phyloP scores from a whole-genome alignment of 2,888 invertebrate species.

The Exephanes ischioxanthus region DNA sequence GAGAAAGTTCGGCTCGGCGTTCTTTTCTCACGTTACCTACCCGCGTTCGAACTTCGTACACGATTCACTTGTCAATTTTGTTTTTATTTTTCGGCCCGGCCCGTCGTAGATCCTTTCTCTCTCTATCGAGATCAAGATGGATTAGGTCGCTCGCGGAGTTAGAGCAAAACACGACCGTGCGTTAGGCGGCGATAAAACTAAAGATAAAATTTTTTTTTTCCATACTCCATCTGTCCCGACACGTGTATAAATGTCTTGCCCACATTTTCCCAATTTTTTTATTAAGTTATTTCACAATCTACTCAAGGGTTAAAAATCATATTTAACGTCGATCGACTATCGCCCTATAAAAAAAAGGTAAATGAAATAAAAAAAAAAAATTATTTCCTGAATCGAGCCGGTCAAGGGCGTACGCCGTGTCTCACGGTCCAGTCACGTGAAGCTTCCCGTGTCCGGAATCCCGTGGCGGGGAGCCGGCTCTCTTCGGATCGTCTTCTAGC shows the following conservation, averaged over 20 bases:
- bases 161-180: not conserved
- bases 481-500: constrained; percentile 51
- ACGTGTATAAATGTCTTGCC: not conserved
- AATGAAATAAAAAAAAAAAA: not conserved
- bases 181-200: constrained; percentile 15
- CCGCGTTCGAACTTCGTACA: constrained; percentile 48
- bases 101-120: constrained; percentile 56
- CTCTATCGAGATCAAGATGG: constrained; percentile 49
- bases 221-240: not conserved
- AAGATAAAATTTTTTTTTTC: not conserved
- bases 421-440: constrained; percentile 13
- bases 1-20: constrained; percentile 67
- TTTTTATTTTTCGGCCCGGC: constrained; percentile 13
- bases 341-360: not conserved
- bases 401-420: constrained; percentile 7
- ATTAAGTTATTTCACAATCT: not conserved
- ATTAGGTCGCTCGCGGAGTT: constrained; percentile 28
- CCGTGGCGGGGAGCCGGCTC: not conserved
- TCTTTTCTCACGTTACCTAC: constrained; percentile 58
- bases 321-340: no score
- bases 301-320: no score
- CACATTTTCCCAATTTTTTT: not conserved
- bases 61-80: constrained; percentile 45
- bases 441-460: constrained; percentile 16
- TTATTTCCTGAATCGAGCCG: not conserved